Conservation (phyloP, 2,888 invertebrate species). For the Trichopria drosophilae region DNA sequence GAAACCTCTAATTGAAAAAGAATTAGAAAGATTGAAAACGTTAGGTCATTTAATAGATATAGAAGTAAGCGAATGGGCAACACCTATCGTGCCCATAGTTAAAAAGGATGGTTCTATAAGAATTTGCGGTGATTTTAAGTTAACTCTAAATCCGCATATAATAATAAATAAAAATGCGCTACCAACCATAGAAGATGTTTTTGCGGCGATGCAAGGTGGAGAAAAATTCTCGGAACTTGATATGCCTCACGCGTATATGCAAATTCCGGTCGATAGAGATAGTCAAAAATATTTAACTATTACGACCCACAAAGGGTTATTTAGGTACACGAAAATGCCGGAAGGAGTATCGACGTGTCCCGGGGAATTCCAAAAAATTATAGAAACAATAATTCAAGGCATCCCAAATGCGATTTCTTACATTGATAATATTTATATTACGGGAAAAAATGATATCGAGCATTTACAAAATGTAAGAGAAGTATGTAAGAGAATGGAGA, state of each 20-base stretch:
- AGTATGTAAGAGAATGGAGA: constrained; percentile 7
- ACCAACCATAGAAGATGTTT: constrained; percentile 5
- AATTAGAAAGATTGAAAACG: too few relatives aligned
- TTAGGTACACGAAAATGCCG: constrained; percentile 36
- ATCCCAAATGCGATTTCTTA: constrained; percentile 6
- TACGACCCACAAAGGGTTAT: constrained; percentile 4
- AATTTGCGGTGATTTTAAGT: constrained; percentile 19
- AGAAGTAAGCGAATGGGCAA: too few relatives aligned
- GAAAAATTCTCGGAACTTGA: constrained; percentile 12
- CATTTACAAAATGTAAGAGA: constrained; percentile 4
- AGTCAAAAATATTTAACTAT: not conserved
- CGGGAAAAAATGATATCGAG: constrained; percentile 3
- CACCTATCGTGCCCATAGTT: too few relatives aligned
- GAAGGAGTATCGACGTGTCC: constrained; percentile 36
- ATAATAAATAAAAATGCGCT: constrained; percentile 11
- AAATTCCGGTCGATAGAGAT: constrained; percentile 10
- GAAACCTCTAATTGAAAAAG: too few relatives aligned
- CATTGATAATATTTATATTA: constrained; percentile 8
- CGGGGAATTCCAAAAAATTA: constrained; percentile 31
- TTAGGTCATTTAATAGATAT: too few relatives aligned
- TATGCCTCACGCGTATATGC: constrained; percentile 13
- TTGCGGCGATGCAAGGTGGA: constrained; percentile 3
- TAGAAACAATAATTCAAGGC: constrained; percentile 15
- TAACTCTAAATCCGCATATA: constrained; percentile 2
- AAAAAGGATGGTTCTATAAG: constrained; percentile 11